Base-by-base conservation (phyloP, 2,888 invertebrate genomes). In the Melanargia galathea region DNA sequence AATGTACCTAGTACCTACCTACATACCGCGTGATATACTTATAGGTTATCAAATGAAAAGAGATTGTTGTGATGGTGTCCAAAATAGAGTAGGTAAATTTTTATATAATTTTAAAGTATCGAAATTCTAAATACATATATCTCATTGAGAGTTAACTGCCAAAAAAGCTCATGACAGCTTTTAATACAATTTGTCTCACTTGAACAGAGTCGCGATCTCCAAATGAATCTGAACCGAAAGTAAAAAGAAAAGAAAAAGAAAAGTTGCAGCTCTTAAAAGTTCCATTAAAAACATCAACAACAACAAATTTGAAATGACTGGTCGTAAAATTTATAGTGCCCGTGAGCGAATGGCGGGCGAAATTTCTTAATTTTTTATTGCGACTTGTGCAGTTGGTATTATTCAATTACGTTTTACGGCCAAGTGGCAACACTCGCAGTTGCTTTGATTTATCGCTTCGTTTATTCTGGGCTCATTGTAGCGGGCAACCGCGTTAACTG, bases 371-470 rank as follows among this genome's bases (percentile, higher is more conserved):
- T 78, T 81, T 52, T 82, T 83, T 80, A 81, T 79, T 72, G 70
- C 77, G 65, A 67, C 67, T 70, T 56, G 63, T n/a, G 57, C 57
- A 67, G 72, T 76, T 72, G 75, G 80, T 73, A 80, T 82, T 84
- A 87, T 88, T 87, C 86, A 88, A 88, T 88, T 87, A 87, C 78
- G 79, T 83, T 87, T 87, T 84, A 86, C 78, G 71, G 71, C 73
- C 79, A 81, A 82, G 76, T 80, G 83, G 83, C 79, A 83, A 81
- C 81, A 83, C 74, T 77, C 73, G 71, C 78, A 79, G 83, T 80
- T 81, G 81, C 70, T 74, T 79, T 84, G 87, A 87, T 88, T 87
- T 87, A 88, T 86, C 73, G 79, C 77, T 79, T 73, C 74, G 79
- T 76, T 83, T 82, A 83, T 82, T 80, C 75, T 73, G 67, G 71